Percentiles rank a stretch among this genome's conserved stretches.
These are phyloP conservation scores for Mechanitis messenoides DNA, from an alignment of 2,888 invertebrate species.

Conservation along the genomic window DNA sequence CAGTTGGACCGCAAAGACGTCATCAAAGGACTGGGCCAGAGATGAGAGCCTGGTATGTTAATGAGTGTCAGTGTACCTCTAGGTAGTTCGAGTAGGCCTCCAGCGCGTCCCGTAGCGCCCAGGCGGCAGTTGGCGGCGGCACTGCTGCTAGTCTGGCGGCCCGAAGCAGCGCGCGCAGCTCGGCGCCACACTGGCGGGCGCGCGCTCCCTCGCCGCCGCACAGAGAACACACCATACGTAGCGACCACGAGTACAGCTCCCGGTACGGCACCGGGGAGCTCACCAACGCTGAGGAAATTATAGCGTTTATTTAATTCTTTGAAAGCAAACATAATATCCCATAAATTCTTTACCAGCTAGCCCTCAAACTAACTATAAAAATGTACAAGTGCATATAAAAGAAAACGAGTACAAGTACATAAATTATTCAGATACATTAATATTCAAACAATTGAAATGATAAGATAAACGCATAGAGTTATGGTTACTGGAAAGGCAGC, in stretches of 20 bases:
- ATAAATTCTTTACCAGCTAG: too few species aligned
- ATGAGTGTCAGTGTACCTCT: slow-evolving; percentile 64
- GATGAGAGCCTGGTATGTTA: too few species aligned
- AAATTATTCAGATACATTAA: too few species aligned
- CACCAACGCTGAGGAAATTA: slow-evolving; percentile 49
- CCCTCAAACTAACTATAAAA: too few species aligned
- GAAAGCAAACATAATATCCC: too few species aligned
- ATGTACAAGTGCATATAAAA: too few species aligned
- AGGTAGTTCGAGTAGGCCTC: slow-evolving; percentile 77
- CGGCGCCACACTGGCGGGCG: slow-evolving; percentile 30
- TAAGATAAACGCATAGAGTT: too few species aligned
- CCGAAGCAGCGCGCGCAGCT: slow-evolving; percentile 22
- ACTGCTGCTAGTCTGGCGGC: slow-evolving; percentile 11
- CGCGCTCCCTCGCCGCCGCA: slow-evolving; percentile 34
- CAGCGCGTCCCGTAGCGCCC: slow-evolving; percentile 68
- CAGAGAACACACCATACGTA: slow-evolving; percentile 47
- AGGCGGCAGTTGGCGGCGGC: slow-evolving; percentile 43
- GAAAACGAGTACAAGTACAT: too few species aligned
- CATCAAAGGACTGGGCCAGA: too few species aligned
- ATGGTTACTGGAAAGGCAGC: too few species aligned
- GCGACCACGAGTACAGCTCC: slow-evolving; percentile 50
- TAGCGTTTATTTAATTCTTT: not conserved
- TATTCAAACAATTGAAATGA: too few species aligned
- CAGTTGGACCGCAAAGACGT: too few species aligned
- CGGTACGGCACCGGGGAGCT: slow-evolving; percentile 62